Conservation (phyloP, 2,113 vertebrate genomes). For the Climacteris rufus region DNA sequence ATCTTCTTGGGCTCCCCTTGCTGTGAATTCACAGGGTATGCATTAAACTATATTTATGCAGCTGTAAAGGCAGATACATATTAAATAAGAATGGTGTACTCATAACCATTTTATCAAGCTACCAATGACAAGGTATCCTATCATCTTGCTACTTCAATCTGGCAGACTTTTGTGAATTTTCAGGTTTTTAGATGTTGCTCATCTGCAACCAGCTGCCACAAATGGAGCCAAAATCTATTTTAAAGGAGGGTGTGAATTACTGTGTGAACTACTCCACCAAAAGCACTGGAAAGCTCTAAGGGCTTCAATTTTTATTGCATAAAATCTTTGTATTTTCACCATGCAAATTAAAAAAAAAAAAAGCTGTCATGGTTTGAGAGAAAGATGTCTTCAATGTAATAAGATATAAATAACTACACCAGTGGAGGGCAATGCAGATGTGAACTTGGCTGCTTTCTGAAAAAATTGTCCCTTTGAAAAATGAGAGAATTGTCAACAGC, state of each 20-base stretch:
- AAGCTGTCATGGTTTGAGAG: background rate
- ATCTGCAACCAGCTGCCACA: slow-evolving; percentile 10
- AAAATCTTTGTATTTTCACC: background rate
- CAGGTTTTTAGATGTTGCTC: background rate
- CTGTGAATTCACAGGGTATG: background rate
- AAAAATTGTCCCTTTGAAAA: background rate
- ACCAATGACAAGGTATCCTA: background rate
- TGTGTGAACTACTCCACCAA: background rate
- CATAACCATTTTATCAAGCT: background rate
- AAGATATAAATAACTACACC: background rate
- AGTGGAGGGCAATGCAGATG: background rate
- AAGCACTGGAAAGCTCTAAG: background rate
- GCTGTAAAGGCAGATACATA: background rate
- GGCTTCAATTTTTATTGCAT: background rate
- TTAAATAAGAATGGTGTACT: background rate
- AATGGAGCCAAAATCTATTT: slow-evolving; percentile 16
- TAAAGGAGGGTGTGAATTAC: background rate
- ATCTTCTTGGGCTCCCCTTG: background rate
- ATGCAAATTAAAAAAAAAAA: background rate
- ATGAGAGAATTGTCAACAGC: slow-evolving; percentile 20
- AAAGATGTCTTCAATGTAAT: background rate
- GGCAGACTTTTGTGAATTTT: slow-evolving; percentile 3
- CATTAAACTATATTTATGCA: background rate
- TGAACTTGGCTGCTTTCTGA: background rate
- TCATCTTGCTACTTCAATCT: background rate